phyloP scores from a whole-genome alignment of 2,797 vertebrate genomes.

The Cyclopterus lumpus region DNA sequence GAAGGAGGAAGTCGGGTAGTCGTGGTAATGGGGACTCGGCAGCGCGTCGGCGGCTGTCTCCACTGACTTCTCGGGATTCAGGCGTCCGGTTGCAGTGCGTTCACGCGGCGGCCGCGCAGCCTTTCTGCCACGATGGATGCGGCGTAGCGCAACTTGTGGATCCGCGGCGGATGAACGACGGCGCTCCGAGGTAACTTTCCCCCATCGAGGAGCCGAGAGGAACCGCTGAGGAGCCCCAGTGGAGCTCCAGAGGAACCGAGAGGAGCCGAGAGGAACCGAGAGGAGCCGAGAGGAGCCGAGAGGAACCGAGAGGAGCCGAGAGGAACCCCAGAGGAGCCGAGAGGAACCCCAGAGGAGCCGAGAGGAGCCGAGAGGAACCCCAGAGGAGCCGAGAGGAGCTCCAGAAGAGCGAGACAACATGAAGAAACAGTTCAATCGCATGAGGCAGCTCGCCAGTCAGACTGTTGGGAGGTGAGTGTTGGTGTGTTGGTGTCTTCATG shows the following conservation, averaged over 20 bases:
- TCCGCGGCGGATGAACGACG: conserved; percentile 51
- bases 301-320: conserved; percentile 12
- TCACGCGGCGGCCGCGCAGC: conserved; percentile 30
- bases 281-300: too few species aligned
- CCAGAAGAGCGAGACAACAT: conserved; percentile 71
- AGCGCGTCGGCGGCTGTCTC: conserved; percentile 4
- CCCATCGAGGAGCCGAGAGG: conserved; percentile 7
- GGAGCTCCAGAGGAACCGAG: too few species aligned
- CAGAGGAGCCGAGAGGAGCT: conserved; percentile 12
- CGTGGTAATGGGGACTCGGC: conserved; percentile 47
- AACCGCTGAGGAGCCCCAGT: too few species aligned
- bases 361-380: too few species aligned
- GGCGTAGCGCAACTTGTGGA: conserved; percentile 69
- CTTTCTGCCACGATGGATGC: conserved; percentile 74
- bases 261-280: too few species aligned
- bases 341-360: conserved; percentile 12
- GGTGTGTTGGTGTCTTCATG: not conserved
- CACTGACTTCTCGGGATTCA: not conserved
- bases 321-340: too few species aligned
- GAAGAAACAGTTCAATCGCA: conserved; percentile 98
- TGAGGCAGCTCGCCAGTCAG: conserved; percentile 97
- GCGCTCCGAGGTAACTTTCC: conserved; percentile 58
- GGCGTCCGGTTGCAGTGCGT: not conserved
- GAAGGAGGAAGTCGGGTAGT: conserved; percentile 9
- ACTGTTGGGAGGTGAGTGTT: conserved; percentile 92